These are phyloP conservation scores for Eumaeus atala DNA, from an alignment of 1,140 invertebrate species.

Conservation along the genomic window DNA sequence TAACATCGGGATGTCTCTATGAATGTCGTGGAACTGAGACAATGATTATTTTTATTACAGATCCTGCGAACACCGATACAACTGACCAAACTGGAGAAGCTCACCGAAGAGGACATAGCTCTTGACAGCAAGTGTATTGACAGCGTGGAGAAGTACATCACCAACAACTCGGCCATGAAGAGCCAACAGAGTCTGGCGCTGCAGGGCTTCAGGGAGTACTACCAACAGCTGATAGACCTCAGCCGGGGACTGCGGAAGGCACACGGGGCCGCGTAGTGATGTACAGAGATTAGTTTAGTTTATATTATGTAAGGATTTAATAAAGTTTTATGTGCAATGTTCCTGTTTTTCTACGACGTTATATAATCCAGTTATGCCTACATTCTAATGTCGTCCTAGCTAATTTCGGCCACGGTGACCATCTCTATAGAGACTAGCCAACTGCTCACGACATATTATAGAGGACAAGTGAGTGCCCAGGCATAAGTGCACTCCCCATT, in stretches of 20 bases:
- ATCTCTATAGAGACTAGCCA: no score
- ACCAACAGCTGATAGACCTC: slow-evolving; percentile 73
- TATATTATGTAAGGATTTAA: slow-evolving; percentile 13
- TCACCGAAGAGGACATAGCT: slow-evolving; percentile 45
- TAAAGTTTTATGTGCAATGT: slow-evolving; percentile 6
- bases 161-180: slow-evolving; percentile 76
- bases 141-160: slow-evolving; percentile 77
- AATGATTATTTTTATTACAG: slow-evolving; percentile 34
- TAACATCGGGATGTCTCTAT: no score
- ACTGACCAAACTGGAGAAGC: slow-evolving; percentile 38
- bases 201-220: slow-evolving; percentile 78
- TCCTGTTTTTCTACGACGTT: no score
- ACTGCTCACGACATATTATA: no score
- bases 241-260: slow-evolving; percentile 77
- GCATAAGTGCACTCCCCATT: no score
- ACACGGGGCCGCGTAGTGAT: slow-evolving; percentile 71
- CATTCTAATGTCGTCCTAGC: no score
- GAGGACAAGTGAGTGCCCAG: no score
- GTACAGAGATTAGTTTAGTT: slow-evolving; percentile 23
- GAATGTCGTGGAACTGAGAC: not conserved
- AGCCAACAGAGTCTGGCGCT: slow-evolving; percentile 78
- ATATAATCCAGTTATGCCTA: no score
- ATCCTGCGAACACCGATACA: slow-evolving; percentile 53
- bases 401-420: no score
- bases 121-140: slow-evolving; percentile 69